Evolutionary conservation across 2,888 invertebrate genomes (phyloP), one percentile per base, ranked within the genome.

Genomic region (Campoplex nolae): DNA sequence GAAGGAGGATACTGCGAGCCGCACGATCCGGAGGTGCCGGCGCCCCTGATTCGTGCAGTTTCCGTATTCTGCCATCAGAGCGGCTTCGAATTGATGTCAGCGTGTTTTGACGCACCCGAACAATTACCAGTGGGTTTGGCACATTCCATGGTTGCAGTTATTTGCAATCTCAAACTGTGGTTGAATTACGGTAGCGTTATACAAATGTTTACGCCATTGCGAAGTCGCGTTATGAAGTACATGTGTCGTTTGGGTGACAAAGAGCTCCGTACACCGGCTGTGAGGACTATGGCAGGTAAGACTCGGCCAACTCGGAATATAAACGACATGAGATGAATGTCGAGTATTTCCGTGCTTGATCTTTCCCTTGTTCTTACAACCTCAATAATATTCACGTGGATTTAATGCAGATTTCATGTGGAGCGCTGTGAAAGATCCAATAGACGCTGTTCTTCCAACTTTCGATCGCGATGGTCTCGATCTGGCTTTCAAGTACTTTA

Each of bases 401-500:
- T 48, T 18, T 76, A 65, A 56, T 86, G 48, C 92, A 97, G 98
- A 99, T 95, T 98, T 98, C 93, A 98, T 99, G 96, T 99, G 99
- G 98, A 98, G 98, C 88, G 98, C 98, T 13, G 97, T 98, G 67
- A 98, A 98, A 92, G 98, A 99, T 95, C 98, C 98, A 0, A 95
- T 98, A 75, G 98, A 98, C 92, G 96, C 97, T 0, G 97, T 98
- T 1, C 95, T 97, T 51, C 94, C 94, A 45, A 97, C 97, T n/a
- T 98, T 98, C 92, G 98, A 98, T 92, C 96, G 96, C 1, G 98
- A 99, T 93, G 99, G 98, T 0, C 95, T 99, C 58, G 97, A 98
- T 85, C 95, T 99, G 88, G 99, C 99, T n/a, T 98, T 98, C 94
- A 99, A 99, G 94, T 99, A 98, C 95, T 99, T 99, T 94, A 98